Conservation (phyloP, 2,113 vertebrate species). For the Pteropus alecto region DNA sequence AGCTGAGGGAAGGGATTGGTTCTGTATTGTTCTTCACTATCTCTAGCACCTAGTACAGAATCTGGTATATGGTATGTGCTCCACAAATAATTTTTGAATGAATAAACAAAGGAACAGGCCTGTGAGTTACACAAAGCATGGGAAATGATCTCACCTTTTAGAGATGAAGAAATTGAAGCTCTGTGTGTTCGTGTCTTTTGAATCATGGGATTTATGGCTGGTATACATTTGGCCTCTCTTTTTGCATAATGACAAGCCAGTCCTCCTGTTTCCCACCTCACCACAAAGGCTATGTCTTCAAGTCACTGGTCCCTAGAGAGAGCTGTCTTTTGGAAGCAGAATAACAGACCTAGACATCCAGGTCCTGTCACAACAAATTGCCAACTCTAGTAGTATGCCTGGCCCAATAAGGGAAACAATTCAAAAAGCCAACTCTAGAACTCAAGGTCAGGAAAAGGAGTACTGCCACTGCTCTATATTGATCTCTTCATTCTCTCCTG, state of each 20-base stretch:
- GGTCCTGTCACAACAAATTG: not conserved
- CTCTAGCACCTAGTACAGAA: not conserved
- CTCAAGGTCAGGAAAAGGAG: not conserved
- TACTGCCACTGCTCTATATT: not conserved
- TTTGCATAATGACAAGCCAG: not conserved
- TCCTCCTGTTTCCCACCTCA: not conserved
- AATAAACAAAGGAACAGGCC: not conserved
- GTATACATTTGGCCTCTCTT: not conserved
- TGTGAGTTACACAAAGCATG: not conserved
- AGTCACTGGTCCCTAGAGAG: not conserved
- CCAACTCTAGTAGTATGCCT: not conserved
- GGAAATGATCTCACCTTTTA: not conserved
- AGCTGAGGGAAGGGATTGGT: not conserved
- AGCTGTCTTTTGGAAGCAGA: not conserved
- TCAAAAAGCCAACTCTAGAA: not conserved
- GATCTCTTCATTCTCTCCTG: not conserved
- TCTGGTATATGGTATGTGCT: not conserved
- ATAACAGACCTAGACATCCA: not conserved
- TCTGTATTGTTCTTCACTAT: not conserved
- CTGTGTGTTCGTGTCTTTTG: not conserved
- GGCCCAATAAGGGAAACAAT: not conserved
- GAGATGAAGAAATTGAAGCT: not conserved
- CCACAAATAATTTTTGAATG: not conserved
- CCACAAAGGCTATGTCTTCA: not conserved
- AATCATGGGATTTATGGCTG: not conserved